Conservation (phyloP, 2,797 vertebrate genomes). For the Gephyroberyx darwinii region DNA sequence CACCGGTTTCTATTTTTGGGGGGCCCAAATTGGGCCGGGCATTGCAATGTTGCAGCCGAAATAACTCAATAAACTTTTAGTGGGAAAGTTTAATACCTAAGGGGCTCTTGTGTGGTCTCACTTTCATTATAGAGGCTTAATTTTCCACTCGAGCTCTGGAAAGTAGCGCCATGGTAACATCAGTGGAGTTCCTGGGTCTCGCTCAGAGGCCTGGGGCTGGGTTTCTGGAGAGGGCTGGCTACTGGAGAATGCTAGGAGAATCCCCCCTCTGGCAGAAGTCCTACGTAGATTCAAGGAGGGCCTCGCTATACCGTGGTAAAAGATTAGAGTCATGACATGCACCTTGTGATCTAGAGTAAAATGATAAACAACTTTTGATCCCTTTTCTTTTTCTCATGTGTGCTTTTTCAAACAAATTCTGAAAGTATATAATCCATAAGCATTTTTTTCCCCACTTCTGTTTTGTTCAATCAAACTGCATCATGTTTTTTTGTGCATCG, state of each 20-base stretch:
- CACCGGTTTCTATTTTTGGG: slow-evolving; percentile 80
- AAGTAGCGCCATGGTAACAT: slow-evolving; percentile 71
- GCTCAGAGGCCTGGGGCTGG: slow-evolving; percentile 39
- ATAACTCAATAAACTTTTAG: slow-evolving; percentile 87
- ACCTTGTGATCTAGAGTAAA: not conserved
- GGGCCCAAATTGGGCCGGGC: slow-evolving; percentile 73
- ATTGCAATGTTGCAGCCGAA: slow-evolving; percentile 80
- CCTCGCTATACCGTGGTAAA: slow-evolving; percentile 5
- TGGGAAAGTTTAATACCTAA: slow-evolving; percentile 84
- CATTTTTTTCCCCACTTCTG: not conserved
- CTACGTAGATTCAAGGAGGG: slow-evolving; percentile 29
- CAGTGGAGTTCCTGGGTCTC: slow-evolving; percentile 58
- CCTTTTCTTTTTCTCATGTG: not conserved
- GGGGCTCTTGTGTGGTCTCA: slow-evolving; percentile 83
- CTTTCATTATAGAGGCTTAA: slow-evolving; percentile 79
- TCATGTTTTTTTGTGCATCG: not conserved
- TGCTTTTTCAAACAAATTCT: not conserved
- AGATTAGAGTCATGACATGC: not conserved
- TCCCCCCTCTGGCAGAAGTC: slow-evolving; percentile 32
- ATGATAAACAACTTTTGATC: not conserved
- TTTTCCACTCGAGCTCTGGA: slow-evolving; percentile 83
- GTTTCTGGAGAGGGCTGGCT: slow-evolving; percentile 39
- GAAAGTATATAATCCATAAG: too few relatives aligned
- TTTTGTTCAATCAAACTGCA: not conserved
- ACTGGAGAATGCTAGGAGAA: slow-evolving; percentile 41